Percentiles rank a stretch among this genome's conserved stretches.
Conservation (phyloP, 2,113 vertebrate genomes). For the Cygnus buccinator region DNA sequence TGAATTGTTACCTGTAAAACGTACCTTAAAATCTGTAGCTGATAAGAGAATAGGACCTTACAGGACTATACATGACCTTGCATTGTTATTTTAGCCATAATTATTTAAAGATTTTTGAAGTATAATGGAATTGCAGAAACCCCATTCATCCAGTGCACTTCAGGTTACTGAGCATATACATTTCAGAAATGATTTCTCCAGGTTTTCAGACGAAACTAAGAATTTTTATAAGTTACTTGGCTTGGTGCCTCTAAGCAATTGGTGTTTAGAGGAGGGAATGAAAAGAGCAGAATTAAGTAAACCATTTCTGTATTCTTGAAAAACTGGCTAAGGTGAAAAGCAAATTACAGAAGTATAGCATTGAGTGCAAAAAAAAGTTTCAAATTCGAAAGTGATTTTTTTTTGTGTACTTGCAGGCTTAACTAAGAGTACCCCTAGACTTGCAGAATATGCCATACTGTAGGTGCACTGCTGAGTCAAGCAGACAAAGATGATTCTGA, state of each 20-base stretch:
- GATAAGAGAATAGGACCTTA: neutral
- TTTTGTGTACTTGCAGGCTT: neutral
- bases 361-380: neutral
- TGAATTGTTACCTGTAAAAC: neutral
- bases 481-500: neutral
- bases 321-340: neutral
- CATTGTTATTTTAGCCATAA: neutral
- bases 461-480: neutral
- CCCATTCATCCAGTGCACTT: neutral
- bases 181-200: neutral
- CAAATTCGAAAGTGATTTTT: neutral
- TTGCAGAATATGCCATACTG: neutral
- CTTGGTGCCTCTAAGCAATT: neutral
- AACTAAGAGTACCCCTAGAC: neutral
- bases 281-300: neutral
- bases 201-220: neutral
- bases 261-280: neutral
- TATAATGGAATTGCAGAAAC: neutral
- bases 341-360: neutral
- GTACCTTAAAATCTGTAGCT: neutral
- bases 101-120: neutral
- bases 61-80: neutral
- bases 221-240: neutral
- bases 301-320: neutral
- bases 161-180: accelerated